phyloP scores from a whole-genome alignment of 2,888 invertebrate species.

The Prosopocoilus inquinatus region DNA sequence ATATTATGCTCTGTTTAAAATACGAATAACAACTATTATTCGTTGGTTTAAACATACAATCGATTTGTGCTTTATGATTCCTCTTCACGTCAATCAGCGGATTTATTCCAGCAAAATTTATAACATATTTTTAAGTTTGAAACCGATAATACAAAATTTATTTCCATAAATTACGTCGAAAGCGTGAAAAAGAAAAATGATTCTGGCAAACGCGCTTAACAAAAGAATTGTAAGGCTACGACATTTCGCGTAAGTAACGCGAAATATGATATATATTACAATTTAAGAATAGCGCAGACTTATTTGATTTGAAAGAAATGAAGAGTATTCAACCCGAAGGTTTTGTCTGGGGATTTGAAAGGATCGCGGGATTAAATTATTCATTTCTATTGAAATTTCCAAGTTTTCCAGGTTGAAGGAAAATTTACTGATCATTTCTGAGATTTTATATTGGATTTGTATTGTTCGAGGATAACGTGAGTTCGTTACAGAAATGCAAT shows the following conservation, averaged over 20 bases:
- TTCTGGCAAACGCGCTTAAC: too few relatives aligned
- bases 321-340: slow-evolving; percentile 24
- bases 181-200: too few relatives aligned
- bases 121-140: too few relatives aligned
- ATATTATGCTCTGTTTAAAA: too few relatives aligned
- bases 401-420: slow-evolving; percentile 26
- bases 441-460: slow-evolving; percentile 33
- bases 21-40: too few relatives aligned
- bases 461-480: slow-evolving; percentile 21
- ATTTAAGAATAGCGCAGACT: slow-evolving; percentile 19
- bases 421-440: slow-evolving; percentile 31
- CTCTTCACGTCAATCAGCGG: too few relatives aligned
- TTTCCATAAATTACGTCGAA: too few relatives aligned
- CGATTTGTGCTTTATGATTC: too few relatives aligned
- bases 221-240: background rate
- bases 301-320: slow-evolving; percentile 28
- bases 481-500: slow-evolving; percentile 33
- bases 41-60: too few relatives aligned
- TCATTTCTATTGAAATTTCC: slow-evolving; percentile 30
- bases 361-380: slow-evolving; percentile 29
- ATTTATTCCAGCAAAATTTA: too few relatives aligned
- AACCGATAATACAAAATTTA: too few relatives aligned
- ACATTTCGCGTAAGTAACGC: background rate
- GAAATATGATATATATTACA: slow-evolving; percentile 1
- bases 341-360: slow-evolving; percentile 27